Conservation (phyloP, 2,113 vertebrate genomes). For the Vulpes lagopus region DNA sequence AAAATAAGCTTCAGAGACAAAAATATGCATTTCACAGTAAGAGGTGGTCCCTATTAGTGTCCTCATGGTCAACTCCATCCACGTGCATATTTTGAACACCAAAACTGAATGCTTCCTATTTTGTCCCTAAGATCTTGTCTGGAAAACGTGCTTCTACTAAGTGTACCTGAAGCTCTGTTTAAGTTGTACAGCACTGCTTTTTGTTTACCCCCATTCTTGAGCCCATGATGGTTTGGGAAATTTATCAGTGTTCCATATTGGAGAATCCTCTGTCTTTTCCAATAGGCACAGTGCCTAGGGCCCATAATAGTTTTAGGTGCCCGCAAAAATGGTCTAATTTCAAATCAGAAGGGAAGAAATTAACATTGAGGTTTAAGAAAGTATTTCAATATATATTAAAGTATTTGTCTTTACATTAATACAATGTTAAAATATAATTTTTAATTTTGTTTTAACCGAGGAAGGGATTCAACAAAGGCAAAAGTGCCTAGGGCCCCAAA, state of each 20-base stretch:
- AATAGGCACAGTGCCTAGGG: background rate
- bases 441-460: background rate
- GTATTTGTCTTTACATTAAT: background rate
- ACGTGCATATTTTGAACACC: background rate
- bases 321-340: background rate
- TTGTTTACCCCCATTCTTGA: background rate
- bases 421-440: background rate
- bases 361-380: background rate
- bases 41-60: background rate
- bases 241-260: background rate
- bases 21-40: background rate
- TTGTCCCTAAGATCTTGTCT: conserved; percentile 1
- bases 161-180: background rate
- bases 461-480: background rate
- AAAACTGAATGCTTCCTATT: background rate
- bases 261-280: background rate
- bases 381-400: background rate
- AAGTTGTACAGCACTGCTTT: background rate
- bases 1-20: background rate
- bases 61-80: background rate
- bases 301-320: background rate
- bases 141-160: background rate
- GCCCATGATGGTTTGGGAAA: background rate
- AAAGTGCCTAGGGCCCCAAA: background rate
- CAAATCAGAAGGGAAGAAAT: background rate